phyloP scores from a whole-genome alignment of 2,113 vertebrate species.

The Catagonus wagneri region DNA sequence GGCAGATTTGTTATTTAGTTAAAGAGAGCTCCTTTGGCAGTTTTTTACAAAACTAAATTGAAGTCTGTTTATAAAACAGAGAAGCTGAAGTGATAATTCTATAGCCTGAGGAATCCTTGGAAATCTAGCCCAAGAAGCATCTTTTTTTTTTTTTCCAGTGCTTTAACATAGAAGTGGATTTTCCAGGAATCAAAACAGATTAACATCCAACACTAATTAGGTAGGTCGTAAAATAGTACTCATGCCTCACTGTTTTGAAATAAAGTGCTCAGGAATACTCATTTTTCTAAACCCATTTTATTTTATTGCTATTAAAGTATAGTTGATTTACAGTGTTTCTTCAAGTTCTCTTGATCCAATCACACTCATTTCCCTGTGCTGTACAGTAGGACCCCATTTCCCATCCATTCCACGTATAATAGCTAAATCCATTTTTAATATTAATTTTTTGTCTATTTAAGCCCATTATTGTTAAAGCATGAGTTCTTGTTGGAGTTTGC shows the following conservation, averaged over 20 bases:
- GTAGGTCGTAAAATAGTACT: not conserved
- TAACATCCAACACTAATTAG: conserved; percentile 55
- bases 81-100: conserved; percentile 44
- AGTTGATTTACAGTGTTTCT: too few relatives aligned
- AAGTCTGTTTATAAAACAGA: conserved; percentile 80
- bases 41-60: conserved; percentile 78
- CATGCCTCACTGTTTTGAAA: not conserved
- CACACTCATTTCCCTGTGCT: too few relatives aligned
- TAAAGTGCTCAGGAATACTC: conserved; percentile 35
- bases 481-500: conserved; percentile 26
- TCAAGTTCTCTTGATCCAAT: too few relatives aligned
- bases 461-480: not conserved
- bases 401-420: too few relatives aligned
- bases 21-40: conserved; percentile 74
- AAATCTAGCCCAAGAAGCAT: conserved; percentile 51
- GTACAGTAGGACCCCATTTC: too few relatives aligned
- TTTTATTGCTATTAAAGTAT: too few relatives aligned
- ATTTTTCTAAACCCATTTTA: conserved; percentile 45
- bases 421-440: conserved; percentile 27
- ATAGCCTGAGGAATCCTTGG: conserved; percentile 66
- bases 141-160: not conserved
- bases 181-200: conserved; percentile 51
- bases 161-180: conserved; percentile 55
- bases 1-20: conserved; percentile 79
- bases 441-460: conserved; percentile 3